Conservation (phyloP, 2,888 invertebrate species). For the Eudasyphora cyanicolor region DNA sequence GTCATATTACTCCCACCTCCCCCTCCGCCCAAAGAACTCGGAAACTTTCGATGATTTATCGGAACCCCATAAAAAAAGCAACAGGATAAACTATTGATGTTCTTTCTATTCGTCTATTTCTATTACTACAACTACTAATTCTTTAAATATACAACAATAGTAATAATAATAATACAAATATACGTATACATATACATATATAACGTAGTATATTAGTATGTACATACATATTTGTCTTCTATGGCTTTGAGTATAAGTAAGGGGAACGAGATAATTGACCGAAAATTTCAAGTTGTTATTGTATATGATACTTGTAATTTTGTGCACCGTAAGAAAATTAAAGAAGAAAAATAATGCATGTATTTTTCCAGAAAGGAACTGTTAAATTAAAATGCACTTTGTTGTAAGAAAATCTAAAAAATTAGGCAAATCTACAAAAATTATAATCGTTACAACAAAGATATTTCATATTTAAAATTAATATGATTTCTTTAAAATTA, state of each 20-base stretch:
- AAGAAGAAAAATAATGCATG: background rate
- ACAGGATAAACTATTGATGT: slow-evolving; percentile 29
- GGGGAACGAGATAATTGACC: slow-evolving; percentile 27
- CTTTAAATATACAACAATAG: slow-evolving; percentile 23
- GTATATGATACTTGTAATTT: background rate
- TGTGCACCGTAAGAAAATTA: background rate
- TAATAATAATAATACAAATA: too few species aligned
- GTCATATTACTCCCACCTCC: background rate
- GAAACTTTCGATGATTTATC: slow-evolving; percentile 33
- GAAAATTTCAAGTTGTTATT: slow-evolving; percentile 10
- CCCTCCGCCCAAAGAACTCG: background rate
- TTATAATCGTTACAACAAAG: too few species aligned
- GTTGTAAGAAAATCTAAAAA: too few species aligned
- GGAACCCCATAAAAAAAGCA: slow-evolving; percentile 12
- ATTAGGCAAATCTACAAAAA: too few species aligned
- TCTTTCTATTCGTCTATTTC: background rate
- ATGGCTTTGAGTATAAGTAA: too few species aligned
- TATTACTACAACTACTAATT: slow-evolving; percentile 12
- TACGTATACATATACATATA: background rate
- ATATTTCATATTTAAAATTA: too few species aligned
- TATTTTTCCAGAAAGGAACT: background rate
- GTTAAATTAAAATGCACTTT: too few species aligned
- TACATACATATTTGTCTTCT: background rate
- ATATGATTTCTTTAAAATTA: too few species aligned
- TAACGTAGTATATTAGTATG: background rate